phyloP scores from a whole-genome alignment of 1,140 invertebrate species.

The Globodera rostochiensis region DNA sequence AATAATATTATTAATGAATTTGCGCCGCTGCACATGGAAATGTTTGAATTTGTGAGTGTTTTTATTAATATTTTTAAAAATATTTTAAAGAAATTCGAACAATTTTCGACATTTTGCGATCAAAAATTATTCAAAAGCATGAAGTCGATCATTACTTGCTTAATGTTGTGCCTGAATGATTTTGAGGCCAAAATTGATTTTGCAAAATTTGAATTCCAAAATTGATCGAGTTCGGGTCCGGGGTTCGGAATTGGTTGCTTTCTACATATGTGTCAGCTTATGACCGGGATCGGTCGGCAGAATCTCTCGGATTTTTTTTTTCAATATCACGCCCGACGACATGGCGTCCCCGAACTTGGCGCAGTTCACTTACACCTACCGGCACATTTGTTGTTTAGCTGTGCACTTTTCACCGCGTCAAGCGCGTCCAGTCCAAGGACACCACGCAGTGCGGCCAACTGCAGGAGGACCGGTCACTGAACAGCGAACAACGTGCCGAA shows the following conservation, averaged over 20 bases:
- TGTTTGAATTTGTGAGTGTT: constrained; percentile 39
- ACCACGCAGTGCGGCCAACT: constrained; percentile 36
- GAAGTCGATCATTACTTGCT: no score
- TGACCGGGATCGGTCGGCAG: background rate
- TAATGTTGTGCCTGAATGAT: no score
- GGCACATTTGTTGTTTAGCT: no score
- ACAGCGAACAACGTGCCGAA: constrained; percentile 48
- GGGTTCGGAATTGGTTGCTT: constrained; percentile 1
- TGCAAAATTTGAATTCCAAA: no score
- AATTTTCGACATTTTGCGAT: background rate
- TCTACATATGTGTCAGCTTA: background rate
- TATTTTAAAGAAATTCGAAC: background rate
- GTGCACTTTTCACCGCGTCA: constrained; percentile 49
- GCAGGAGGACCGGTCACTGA: constrained; percentile 37
- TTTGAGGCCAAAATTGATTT: no score
- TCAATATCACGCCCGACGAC: no score
- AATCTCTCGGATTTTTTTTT: background rate
- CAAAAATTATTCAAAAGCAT: constrained; percentile 15
- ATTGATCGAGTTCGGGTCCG: no score
- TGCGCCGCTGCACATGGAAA: constrained; percentile 30
- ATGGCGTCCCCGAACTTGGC: no score
- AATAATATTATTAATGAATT: constrained; percentile 1
- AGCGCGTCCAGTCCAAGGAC: constrained; percentile 47
- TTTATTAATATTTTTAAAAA: background rate
- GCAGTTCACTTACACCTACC: background rate